Evolutionary conservation across 2,888 invertebrate species (phyloP), one percentile per base, ranked within the genome.

Genomic region (Heliconius sara): DNA sequence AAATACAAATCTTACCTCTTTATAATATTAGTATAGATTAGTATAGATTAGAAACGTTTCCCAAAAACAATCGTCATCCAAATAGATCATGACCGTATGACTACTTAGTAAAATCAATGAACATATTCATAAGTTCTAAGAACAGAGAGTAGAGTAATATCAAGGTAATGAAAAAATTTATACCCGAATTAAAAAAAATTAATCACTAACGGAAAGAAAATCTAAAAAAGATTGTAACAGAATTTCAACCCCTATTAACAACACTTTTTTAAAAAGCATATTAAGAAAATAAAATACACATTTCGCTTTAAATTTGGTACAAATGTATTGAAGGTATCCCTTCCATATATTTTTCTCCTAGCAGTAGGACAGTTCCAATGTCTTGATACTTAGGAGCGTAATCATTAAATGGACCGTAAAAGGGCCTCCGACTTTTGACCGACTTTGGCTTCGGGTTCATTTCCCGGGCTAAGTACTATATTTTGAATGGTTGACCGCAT

Each of bases 341-440:
- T 75, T 75, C 65, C 65, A 75, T 66, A 39, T 73, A 65, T 66
- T 63, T 65, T 75, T 65, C 47, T 27, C 12, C 27, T 77, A 79
- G 66, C 72, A 75, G 79, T 76, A 75, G 76, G 75, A 67, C 71
- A 79, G 71, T 79, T 80, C 52, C 83, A 85, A 85, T 84, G 86
- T 85, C 85, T 85, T 83, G 84, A 85, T 84, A 84, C 84, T 84
- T 84, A 80, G 47, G 74, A 81, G 85, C 84, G 83, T 84, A 85
- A 87, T 87, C 86, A 86, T 87, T 87, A 84, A 88, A 87, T 88
- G 87, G 85, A 70, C 82, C 85, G 87, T 84, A 83, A 87, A 86
- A 85, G 85, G 85, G 84, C 84, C 81, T 80, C 81, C 79, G 82
- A 83, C 83, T 86, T 87, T 86, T 85, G 84, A 83, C 83, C 81